These are phyloP conservation scores for Triplophysa siluroides DNA, from an alignment of 2,113 vertebrate species.

Conservation along the genomic window DNA sequence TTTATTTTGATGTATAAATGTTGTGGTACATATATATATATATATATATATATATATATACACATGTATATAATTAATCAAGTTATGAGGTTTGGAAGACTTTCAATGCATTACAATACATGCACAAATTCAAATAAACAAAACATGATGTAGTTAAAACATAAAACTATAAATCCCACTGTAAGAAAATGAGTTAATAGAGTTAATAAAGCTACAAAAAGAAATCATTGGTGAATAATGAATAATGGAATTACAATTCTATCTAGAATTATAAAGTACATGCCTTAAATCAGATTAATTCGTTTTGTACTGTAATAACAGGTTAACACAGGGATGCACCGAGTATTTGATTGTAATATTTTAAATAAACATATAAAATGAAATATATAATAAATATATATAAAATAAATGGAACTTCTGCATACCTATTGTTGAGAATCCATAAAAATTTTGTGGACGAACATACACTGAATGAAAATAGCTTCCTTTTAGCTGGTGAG, in stretches of 20 bases:
- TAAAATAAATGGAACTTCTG: conserved; percentile 1
- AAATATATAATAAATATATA: not conserved
- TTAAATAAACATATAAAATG: conserved; percentile 50
- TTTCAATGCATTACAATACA: not conserved
- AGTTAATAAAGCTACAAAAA: not conserved
- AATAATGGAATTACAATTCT: not conserved
- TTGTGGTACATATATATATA: not conserved
- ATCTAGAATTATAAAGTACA: not conserved
- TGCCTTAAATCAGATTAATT: not conserved
- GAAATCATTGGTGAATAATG: too few relatives aligned
- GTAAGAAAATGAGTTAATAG: not conserved
- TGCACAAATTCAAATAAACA: not conserved
- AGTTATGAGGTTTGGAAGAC: not conserved
- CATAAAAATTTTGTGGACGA: not conserved
- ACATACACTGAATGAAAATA: not conserved
- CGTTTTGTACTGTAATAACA: not conserved
- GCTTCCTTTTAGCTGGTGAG: not conserved
- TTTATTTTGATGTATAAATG: not conserved
- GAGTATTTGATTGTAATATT: not conserved
- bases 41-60: not conserved
- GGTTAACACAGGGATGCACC: not conserved
- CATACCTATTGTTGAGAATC: conserved; percentile 29
- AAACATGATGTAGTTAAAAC: not conserved
- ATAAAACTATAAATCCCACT: not conserved
- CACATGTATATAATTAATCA: not conserved